Evolutionary conservation across 2,113 vertebrate species (phyloP).

Genomic region (Petroica traversi): DNA sequence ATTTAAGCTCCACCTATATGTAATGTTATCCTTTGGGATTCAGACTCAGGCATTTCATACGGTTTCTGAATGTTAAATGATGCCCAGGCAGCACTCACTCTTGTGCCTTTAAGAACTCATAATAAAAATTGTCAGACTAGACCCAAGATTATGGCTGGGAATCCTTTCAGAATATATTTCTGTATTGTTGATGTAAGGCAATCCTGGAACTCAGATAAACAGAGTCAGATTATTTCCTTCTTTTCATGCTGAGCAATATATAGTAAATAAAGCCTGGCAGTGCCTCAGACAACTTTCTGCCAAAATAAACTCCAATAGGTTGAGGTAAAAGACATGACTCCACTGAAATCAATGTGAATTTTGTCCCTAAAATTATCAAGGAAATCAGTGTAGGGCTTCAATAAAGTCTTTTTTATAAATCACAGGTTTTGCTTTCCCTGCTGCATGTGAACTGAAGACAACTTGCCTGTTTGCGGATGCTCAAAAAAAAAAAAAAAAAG

Average conservation of each 20-base stretch:
- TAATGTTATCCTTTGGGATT: not conserved
- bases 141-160: not conserved
- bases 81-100: not conserved
- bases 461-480: not conserved
- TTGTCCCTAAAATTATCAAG: not conserved
- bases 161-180: not conserved
- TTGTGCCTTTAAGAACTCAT: not conserved
- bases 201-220: not conserved
- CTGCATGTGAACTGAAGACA: not conserved
- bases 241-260: not conserved
- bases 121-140: not conserved
- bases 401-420: not conserved
- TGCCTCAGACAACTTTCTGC: not conserved
- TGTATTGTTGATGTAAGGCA: not conserved
- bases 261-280: not conserved
- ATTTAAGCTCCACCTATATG: not conserved
- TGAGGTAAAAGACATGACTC: not conserved
- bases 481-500: not conserved
- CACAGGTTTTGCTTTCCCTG: not conserved
- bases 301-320: not conserved
- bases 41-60: not conserved
- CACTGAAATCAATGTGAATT: not conserved
- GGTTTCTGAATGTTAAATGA: not conserved
- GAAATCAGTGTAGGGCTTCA: not conserved
- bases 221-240: not conserved